These are phyloP conservation scores for Brachionichthys hirsutus DNA, from an alignment of 2,113 vertebrate species.

Conservation along the genomic window DNA sequence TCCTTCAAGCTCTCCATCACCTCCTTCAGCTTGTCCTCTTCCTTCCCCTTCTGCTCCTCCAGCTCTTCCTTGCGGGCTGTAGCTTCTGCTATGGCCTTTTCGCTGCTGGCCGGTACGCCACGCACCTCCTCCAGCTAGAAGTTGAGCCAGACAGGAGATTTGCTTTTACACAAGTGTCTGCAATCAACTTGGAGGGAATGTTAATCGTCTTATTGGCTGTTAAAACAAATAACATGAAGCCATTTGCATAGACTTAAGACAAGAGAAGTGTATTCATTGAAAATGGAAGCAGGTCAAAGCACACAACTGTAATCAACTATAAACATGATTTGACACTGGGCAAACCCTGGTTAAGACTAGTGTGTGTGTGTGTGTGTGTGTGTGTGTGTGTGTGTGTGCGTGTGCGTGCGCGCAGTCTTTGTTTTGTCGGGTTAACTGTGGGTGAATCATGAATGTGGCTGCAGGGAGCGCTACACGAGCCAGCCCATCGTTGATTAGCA, in stretches of 20 bases:
- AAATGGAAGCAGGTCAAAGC: constrained; percentile 35
- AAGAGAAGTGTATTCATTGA: constrained; percentile 6
- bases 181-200: too few relatives aligned
- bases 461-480: constrained; percentile 67
- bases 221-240: neutral
- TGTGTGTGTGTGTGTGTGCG: constrained; percentile 16
- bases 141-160: constrained; percentile 10
- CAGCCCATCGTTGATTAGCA: constrained; percentile 69
- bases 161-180: too few relatives aligned
- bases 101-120: constrained; percentile 76
- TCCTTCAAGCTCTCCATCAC: constrained; percentile 90
- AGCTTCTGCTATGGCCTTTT: constrained; percentile 82
- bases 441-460: constrained; percentile 69
- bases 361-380: constrained; percentile 25
- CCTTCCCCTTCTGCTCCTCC: constrained; percentile 83
- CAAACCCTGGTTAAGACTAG: constrained; percentile 37
- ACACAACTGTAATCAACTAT: constrained; percentile 49
- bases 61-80: constrained; percentile 78
- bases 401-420: constrained; percentile 37
- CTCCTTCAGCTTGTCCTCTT: constrained; percentile 84
- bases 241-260: constrained; percentile 3
- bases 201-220: too few relatives aligned
- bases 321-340: constrained; percentile 38
- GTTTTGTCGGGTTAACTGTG: constrained; percentile 63
- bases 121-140: constrained; percentile 86